Evolutionary conservation across 1,140 invertebrate species (phyloP), one percentile per base, ranked within the genome.

Genomic region (Acromyrmex echinatior): DNA sequence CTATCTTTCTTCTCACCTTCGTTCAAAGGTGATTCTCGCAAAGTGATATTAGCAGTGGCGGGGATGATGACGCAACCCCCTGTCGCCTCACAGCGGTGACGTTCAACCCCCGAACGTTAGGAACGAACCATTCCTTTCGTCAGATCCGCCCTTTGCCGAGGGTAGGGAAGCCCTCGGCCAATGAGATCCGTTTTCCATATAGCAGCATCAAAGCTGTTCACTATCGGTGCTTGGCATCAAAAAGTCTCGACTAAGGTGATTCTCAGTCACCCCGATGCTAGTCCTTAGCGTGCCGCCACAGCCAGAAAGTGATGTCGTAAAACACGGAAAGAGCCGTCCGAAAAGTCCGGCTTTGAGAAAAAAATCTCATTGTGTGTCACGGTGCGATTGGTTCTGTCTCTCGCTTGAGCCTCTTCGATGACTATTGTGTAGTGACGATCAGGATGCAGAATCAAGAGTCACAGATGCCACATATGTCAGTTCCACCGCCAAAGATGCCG

Each of bases 121-220:
- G 88, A 91, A 86, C 86, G 91, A 85, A 81, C 87, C 89, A 85
- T 25, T 90, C 70, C 87, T 87, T 62, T 87, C 74, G 76, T 70
- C 86, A 89, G 90, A 62, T 80, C 88, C 93, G 93, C 93, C 93
- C 93, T 91, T 92, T 86, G 58, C 31, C 80, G 16, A 84, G 87
- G 91, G 93, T 91, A 93, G 93, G 93, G 91, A 90, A 90, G 53
- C n/a, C 28, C 49, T 82, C 70, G 71, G 35, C 94, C 94, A 94
- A 94, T 94, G 58, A 35, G 45, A 9, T 31, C 12, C 21, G 53
- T 7, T 35, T 78, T 31, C 71, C 49, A 10, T 18, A 60, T 78
- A 80, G 78, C 79, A 86, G 68, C 78, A 66, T 91, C 89, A 87
- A 92, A 93, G 92, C 84, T 87, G 84, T 84, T 71, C 79, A 82